Conservation (phyloP, 1,140 invertebrate genomes). For the Nylanderia fulva region DNA sequence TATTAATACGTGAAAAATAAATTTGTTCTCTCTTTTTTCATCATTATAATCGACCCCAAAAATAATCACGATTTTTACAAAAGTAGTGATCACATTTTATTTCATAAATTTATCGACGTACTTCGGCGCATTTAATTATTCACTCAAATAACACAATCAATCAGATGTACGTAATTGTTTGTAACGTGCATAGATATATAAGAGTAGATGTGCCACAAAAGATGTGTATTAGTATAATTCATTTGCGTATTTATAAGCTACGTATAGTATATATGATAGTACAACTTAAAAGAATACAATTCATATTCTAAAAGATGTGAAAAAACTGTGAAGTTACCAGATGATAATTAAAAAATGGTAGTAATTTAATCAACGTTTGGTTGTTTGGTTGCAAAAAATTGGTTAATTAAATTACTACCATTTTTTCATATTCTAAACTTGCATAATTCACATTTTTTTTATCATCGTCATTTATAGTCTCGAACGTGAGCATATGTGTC, state of each 20-base stretch:
- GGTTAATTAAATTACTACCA: too few relatives aligned
- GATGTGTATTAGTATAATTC: too few relatives aligned
- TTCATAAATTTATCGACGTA: background rate
- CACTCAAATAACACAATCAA: too few relatives aligned
- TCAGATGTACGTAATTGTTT: background rate
- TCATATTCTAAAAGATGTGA: too few relatives aligned
- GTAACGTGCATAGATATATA: background rate
- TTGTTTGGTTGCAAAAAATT: too few relatives aligned
- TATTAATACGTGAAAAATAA: slow-evolving; percentile 77
- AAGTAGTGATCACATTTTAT: background rate
- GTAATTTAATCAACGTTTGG: too few relatives aligned
- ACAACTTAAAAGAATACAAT: background rate
- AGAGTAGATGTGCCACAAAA: background rate
- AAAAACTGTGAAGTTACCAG: too few relatives aligned
- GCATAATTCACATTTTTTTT: background rate
- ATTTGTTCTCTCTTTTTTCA: background rate
- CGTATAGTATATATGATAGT: slow-evolving; percentile 29
- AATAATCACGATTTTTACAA: background rate
- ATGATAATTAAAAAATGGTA: too few relatives aligned
- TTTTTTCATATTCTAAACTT: slow-evolving; percentile 3
- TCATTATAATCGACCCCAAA: background rate
- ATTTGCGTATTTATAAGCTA: background rate
- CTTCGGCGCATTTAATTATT: background rate
- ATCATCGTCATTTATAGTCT: slow-evolving; percentile 6
- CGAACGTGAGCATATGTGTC: slow-evolving; percentile 15